Base-by-base conservation (phyloP, 1,140 invertebrate species). In the Andrena cerasifolii region DNA sequence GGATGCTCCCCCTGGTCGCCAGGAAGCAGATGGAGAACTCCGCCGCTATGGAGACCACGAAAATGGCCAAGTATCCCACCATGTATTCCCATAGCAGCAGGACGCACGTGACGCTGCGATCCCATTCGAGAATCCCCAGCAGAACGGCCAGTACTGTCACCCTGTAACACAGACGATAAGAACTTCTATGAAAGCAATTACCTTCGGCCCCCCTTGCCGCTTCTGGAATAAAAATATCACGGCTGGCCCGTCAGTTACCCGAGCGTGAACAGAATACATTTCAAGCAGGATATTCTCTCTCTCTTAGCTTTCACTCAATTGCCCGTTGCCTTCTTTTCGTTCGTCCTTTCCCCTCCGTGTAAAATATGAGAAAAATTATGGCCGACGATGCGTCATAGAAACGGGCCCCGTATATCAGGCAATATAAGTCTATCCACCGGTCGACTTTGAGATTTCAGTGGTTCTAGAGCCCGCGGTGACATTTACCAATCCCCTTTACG, bases 1-100 rank as follows among this genome's bases (percentile, higher is more conserved):
- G 93, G 84, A 98, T 98, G 80, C 96, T 96, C 66, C 97, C 97
- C 74, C 96, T 93, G 90, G 97, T 95, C 62, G 97, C 96, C 62
- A 97, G 94, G 78, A 95, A 93, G 78, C 95, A 96, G 75, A 98
- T 96, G 74, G 93, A 94, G 56, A 95, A 92, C 91, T 98, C 97
- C 56, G 96, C 93, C 40, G 95, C 86, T 86, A 96, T 94, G 58
- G 95, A 95, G 65, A 94, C 93, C 81, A 92, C 87, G 79, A 96
- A 93, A 80, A 98, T 94, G 28, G 93, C 93, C 70, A 97, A 90
- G 89, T 97, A 96, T 59, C 95, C 95, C 47, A 97, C 86, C 26
- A 97, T 90, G 89, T 96, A 95, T 85, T 95, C 93, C 93, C 95
- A 94, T 26, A 97, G 90, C 47, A 95, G 91, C 47, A 93, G 89